Evolutionary conservation across 23 tunicate species (phyloP), one percentile per base, ranked within the genome.

Genomic region (Aplidium turbinatum): DNA sequence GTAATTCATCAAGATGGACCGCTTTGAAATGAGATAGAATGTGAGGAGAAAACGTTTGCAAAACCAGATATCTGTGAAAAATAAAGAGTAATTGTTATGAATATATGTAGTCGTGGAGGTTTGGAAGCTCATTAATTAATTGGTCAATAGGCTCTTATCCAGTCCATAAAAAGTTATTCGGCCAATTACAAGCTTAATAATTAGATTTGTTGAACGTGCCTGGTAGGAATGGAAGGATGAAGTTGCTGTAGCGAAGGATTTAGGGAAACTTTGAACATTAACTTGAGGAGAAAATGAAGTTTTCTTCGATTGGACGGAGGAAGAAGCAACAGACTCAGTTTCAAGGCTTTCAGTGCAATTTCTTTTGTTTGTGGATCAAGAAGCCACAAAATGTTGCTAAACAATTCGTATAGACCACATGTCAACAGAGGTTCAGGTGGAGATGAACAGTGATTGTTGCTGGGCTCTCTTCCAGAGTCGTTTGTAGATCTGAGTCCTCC

Each of bases 281-380:
- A 26, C 57, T 82, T 39, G 33, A 75, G 30, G 6, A 83, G 40
- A 21, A 83, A 55, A 33, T 83, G 89, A 2, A 83, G 70, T 51
- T 83, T 83, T 56, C 89, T 36, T 75, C 89, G 69, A 77, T 83
- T 83, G 23, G 63, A 35, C 31, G 89, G 82, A 31, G 89, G 89
- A 7, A 83, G 57, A 9, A 83, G 63, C 60, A 83, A 0, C 27
- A 83, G 33, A 62, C 72, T 32, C 61, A 34, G 36, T 19, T 80
- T 77, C 55, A 83, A 53, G 7, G 74, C 67, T 67, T 75, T 75
- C n/a, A 83, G 67, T 24, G 89, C 89, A 19, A 63, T 30, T 19
- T 27, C 34, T 31, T 83, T 53, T 25, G 77, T 64, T 65, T 76
- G 60, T 1, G 82, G 82, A 11, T 66, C 58, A 50, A 75, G 20